Evolutionary conservation across 2,888 invertebrate genomes (phyloP).

Genomic region (Drosophila dives): DNA sequence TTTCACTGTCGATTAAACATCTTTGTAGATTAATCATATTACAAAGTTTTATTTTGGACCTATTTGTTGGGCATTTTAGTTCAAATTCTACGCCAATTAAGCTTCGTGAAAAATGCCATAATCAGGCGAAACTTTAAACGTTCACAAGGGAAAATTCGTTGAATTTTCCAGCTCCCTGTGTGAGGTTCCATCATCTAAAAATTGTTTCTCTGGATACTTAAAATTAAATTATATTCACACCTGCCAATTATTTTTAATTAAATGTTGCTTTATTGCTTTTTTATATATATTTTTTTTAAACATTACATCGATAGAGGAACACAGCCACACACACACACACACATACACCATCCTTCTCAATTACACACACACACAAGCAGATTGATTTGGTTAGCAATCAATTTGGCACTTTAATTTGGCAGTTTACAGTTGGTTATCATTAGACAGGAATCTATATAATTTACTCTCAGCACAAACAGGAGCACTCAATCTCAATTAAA

Average conservation of each 20-base stretch:
- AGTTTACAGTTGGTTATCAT: conserved; percentile 46
- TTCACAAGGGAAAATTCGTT: not conserved
- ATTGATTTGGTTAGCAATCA: conserved; percentile 30
- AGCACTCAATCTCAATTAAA: conserved; percentile 68
- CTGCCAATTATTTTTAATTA: not conserved
- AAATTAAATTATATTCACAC: not conserved
- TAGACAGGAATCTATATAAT: conserved; percentile 40
- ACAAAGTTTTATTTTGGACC: too few species aligned
- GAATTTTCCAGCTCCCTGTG: not conserved
- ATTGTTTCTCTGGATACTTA: not conserved
- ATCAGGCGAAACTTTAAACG: not conserved
- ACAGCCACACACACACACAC: not conserved
- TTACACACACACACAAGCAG: not conserved
- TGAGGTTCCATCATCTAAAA: not conserved
- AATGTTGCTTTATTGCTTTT: not conserved
- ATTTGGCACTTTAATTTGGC: conserved; percentile 63
- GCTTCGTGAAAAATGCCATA: not conserved
- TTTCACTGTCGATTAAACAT: too few species aligned
- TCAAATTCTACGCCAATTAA: not conserved
- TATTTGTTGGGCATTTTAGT: not conserved
- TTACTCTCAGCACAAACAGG: conserved; percentile 44
- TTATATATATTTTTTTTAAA: not conserved
- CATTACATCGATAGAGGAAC: not conserved
- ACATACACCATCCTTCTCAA: not conserved
- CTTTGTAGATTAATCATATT: too few species aligned